phyloP scores from a whole-genome alignment of 2,113 vertebrate genomes.

The Eublepharis macularius region DNA sequence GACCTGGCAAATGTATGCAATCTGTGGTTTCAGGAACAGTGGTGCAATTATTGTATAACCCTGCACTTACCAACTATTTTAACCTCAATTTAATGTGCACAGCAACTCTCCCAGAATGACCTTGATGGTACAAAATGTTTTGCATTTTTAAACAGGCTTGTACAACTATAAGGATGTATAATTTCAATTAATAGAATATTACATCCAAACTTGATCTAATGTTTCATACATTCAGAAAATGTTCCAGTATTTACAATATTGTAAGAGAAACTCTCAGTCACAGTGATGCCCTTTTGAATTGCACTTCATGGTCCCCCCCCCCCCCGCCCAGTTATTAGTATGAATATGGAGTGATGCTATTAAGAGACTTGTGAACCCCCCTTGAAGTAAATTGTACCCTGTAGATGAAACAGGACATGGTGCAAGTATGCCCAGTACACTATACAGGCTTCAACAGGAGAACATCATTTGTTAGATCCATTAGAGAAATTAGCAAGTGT shows the following conservation, averaged over 20 bases:
- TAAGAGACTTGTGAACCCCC: slow-evolving; percentile 64
- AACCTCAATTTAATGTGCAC: slow-evolving; percentile 56
- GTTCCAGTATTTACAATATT: slow-evolving; percentile 54
- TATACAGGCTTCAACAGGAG: slow-evolving; percentile 39
- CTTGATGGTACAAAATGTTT: slow-evolving; percentile 51
- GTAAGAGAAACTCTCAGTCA: slow-evolving; percentile 52
- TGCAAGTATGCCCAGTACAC: slow-evolving; percentile 44
- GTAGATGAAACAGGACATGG: slow-evolving; percentile 71
- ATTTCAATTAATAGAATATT: slow-evolving; percentile 48
- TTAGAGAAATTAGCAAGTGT: slow-evolving; percentile 62
- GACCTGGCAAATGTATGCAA: slow-evolving; percentile 48
- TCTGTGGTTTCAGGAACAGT: slow-evolving; percentile 57
- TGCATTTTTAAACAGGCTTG: slow-evolving; percentile 54
- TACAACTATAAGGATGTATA: slow-evolving; percentile 46
- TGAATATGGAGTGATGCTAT: slow-evolving; percentile 69
- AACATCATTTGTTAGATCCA: slow-evolving; percentile 61
- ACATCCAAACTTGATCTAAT: slow-evolving; percentile 47
- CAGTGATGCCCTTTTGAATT: slow-evolving; percentile 16
- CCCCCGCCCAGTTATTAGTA: slow-evolving; percentile 66
- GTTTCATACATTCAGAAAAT: slow-evolving; percentile 50
- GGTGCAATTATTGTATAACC: slow-evolving; percentile 60
- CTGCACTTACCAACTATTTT: slow-evolving; percentile 61
- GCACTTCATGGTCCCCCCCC: slow-evolving; percentile 36
- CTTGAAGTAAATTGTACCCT: slow-evolving; percentile 77
- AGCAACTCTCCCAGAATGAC: slow-evolving; percentile 55